A percentile compares a stretch with the other conserved stretches of the same genome.
Conservation (phyloP, 2,113 vertebrate species). For the Anoplopoma fimbria region DNA sequence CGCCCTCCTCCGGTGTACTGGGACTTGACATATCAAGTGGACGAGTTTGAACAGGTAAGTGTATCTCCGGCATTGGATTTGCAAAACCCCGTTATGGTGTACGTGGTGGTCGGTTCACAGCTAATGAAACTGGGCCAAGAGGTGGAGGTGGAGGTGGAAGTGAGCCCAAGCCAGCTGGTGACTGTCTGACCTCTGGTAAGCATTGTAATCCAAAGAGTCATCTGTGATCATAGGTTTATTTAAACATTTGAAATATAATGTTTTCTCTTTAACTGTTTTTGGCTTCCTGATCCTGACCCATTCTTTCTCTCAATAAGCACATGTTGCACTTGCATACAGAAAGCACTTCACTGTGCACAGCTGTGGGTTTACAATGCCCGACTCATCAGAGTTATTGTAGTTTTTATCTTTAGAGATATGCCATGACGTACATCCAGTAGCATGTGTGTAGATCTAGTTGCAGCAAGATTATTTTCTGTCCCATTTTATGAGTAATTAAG, state of each 20-base stretch:
- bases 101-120: conserved; percentile 57
- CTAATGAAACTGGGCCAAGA: conserved; percentile 55
- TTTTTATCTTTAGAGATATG: background rate
- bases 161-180: conserved; percentile 51
- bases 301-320: no score
- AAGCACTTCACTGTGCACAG: background rate
- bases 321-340: background rate
- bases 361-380: background rate
- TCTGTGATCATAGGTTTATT: conserved; percentile 14
- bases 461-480: background rate
- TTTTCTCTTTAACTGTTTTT: background rate
- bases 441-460: background rate
- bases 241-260: background rate
- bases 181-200: conserved; percentile 61
- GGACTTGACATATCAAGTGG: conserved; percentile 21
- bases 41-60: conserved; percentile 61
- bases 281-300: background rate
- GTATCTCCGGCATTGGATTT: background rate
- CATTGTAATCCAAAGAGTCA: conserved; percentile 19
- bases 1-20: background rate
- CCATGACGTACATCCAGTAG: background rate
- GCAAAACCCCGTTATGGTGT: conserved; percentile 11
- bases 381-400: background rate
- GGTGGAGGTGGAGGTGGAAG: conserved; percentile 60
- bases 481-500: conserved; percentile 32